Evolutionary conservation across 2,113 vertebrate species (phyloP).

Genomic region (Clinocottus analis): DNA sequence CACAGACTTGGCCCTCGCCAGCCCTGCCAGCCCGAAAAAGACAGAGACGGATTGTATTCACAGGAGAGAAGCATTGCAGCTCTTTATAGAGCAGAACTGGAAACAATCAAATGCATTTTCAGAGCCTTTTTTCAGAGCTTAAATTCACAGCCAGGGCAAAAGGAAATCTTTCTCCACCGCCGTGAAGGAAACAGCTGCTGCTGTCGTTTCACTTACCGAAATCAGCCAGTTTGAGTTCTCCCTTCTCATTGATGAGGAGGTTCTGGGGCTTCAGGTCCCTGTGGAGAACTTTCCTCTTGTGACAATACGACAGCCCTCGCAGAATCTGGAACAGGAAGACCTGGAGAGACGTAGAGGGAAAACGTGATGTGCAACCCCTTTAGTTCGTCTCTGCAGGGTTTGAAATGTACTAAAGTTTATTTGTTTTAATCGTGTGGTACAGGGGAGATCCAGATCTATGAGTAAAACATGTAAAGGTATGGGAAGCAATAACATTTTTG

Average conservation of each 20-base stretch:
- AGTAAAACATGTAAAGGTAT: too few species aligned
- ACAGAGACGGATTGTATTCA: conserved; percentile 11
- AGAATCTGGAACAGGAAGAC: conserved; percentile 98
- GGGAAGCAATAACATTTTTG: too few species aligned
- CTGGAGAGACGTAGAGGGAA: conserved; percentile 73
- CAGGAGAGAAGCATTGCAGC: background rate
- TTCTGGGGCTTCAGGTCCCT: conserved; percentile 98
- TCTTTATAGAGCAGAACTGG: background rate
- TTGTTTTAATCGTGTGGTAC: too few species aligned
- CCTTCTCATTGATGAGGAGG: conserved; percentile 96
- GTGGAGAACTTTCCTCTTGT: conserved; percentile 96
- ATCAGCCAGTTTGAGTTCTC: conserved; percentile 97
- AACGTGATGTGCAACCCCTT: background rate
- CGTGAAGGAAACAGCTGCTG: background rate
- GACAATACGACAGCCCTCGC: conserved; percentile 97
- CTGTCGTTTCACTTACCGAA: conserved; percentile 86
- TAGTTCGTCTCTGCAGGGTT: background rate
- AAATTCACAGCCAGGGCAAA: background rate
- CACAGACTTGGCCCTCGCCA: conserved; percentile 96
- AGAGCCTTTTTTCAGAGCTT: too few species aligned
- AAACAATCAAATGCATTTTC: background rate
- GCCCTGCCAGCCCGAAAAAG: conserved; percentile 78
- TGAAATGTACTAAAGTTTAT: background rate
- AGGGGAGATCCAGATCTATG: too few species aligned
- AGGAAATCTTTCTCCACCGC: background rate